These are phyloP conservation scores for Clarias magur DNA, from an alignment of 2,113 vertebrate genomes.

Conservation along the genomic window DNA sequence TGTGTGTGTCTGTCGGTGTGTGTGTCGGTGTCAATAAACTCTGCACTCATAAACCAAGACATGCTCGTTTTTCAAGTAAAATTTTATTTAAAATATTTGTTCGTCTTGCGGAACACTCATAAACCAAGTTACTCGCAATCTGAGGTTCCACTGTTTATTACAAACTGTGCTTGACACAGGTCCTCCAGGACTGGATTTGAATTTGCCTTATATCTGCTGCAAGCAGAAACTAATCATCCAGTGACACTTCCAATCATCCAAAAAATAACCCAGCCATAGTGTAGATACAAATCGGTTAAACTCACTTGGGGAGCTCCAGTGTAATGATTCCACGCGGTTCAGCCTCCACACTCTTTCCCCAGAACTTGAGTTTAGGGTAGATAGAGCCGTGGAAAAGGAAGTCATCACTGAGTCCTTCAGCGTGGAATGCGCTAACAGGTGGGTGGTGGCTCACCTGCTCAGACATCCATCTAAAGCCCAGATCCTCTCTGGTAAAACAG, in stretches of 20 bases:
- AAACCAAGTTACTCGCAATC: too few species aligned
- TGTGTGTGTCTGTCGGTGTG: too few species aligned
- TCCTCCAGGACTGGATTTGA: too few species aligned
- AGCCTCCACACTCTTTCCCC: conserved; percentile 97
- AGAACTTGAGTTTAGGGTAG: conserved; percentile 97
- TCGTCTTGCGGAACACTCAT: too few species aligned
- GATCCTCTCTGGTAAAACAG: conserved; percentile 83
- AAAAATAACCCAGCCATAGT: background rate
- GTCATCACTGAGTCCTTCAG: conserved; percentile 88
- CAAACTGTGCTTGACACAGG: too few species aligned
- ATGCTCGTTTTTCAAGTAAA: too few species aligned
- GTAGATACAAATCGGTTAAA: conserved; percentile 31
- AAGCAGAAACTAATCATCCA: background rate
- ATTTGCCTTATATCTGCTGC: background rate
- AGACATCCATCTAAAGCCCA: conserved; percentile 92
- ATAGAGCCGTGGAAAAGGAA: conserved; percentile 97
- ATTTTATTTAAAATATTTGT: too few species aligned
- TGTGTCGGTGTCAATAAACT: too few species aligned
- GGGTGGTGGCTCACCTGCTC: conserved; percentile 99
- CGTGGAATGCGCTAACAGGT: conserved; percentile 95
- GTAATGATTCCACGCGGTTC: conserved; percentile 95
- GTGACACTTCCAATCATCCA: background rate
- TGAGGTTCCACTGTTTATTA: too few species aligned
- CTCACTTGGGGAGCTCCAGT: conserved; percentile 95
- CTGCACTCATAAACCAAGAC: too few species aligned